Evolutionary conservation across 2,113 vertebrate genomes (phyloP), one percentile per base, ranked within the genome.

Genomic region (Rhinichthys klamathensis): DNA sequence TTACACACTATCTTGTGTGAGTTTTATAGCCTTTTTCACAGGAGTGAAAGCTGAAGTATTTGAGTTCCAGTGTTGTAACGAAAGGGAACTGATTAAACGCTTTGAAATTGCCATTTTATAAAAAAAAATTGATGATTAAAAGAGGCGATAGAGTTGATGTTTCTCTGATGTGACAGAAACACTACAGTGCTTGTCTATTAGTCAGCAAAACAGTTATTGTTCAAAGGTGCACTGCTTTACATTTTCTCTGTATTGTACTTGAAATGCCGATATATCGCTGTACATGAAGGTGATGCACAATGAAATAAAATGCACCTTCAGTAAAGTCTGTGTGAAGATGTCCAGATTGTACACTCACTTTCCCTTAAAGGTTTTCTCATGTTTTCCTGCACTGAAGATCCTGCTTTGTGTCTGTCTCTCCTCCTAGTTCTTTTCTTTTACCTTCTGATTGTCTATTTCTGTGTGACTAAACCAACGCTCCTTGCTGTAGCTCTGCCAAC

Each of bases 401-500:
- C 69, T 54, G 15, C 41, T 51, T 35, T 54, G 76, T 32, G 79
- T 87, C 76, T 86, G 74, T 88, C 73, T 63, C 49, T 85, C 80
- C 58, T 16, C 9, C 30, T 74, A 87, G 54, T 82, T 75, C n/a
- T 73, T 60, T 89, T 32, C 25, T 32, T 70, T 67, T 18, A 46
- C 61, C 54, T 38, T 41, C 63, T 41, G 44, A 65, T 67, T 82
- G 82, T 89, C 82, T 80, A 56, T 85, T 35, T 87, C 3, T 87
- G 56, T 91, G 54, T 90, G 49, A 65, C 67, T 91, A 88, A 92
- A 88, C 85, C 3, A 83, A 85, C 6, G 54, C 89, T 30, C 30
- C 88, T 77, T 89, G 87, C 89, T 90, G 88, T 80, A 89, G 89
- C 56, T 80, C 90, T 89, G 87, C 91, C 92, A 88, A 86, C 92